Conservation (phyloP, 2,797 vertebrate genomes). For the Platyrinchus mystaceus region DNA sequence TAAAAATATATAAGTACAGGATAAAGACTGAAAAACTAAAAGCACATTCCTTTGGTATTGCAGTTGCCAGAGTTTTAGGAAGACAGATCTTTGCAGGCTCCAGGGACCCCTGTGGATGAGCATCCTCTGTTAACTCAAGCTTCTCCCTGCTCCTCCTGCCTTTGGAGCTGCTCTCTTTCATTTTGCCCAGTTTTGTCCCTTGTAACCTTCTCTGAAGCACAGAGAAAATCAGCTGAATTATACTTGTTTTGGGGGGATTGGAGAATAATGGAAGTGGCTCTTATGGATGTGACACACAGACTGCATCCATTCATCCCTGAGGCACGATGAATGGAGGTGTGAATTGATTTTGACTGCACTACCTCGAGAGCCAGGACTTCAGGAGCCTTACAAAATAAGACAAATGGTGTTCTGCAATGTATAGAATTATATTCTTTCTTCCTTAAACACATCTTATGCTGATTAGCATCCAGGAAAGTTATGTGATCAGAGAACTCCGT, state of each 20-base stretch:
- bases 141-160: not conserved
- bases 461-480: not conserved
- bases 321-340: conserved; percentile 65
- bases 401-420: conserved; percentile 65
- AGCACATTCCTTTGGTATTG: not conserved
- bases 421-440: conserved; percentile 69
- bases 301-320: conserved; percentile 32
- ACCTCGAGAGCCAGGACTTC: conserved; percentile 46
- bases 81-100: not conserved
- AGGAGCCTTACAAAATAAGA: conserved; percentile 71
- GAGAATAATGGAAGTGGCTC: conserved; percentile 35
- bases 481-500: not conserved
- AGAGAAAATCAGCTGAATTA: conserved; percentile 36
- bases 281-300: conserved; percentile 33
- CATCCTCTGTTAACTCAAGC: not conserved
- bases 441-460: conserved; percentile 54
- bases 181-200: not conserved
- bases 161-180: not conserved
- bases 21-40: not conserved
- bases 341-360: conserved; percentile 71
- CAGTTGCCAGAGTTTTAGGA: not conserved
- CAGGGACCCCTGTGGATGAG: not conserved
- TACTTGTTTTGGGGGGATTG: conserved; percentile 32
- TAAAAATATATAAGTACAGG: not conserved
- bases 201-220: not conserved